Evolutionary conservation across 2,113 vertebrate species (phyloP).

Genomic region (Struthidea cinerea): DNA sequence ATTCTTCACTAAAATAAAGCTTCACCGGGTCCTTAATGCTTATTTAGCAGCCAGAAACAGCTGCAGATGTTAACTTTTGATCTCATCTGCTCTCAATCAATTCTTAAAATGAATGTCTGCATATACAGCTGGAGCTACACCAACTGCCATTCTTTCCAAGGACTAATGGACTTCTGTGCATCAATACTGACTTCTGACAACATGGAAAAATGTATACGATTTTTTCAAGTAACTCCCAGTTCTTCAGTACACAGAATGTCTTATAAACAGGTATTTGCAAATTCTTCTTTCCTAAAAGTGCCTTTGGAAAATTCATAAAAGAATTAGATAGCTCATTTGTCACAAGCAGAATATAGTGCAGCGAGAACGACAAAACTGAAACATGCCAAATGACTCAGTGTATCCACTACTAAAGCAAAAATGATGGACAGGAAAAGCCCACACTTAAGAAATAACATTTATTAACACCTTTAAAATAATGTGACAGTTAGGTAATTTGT

Average conservation of each 20-base stretch:
- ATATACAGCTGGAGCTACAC: background rate
- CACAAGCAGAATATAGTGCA: background rate
- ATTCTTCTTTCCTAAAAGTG: background rate
- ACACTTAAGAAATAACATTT: background rate
- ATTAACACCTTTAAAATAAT: background rate
- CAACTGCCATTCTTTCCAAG: background rate
- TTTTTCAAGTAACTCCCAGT: background rate
- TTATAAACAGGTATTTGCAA: background rate
- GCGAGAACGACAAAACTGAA: background rate
- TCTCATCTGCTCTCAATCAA: constrained; percentile 48
- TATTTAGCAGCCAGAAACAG: constrained; percentile 27
- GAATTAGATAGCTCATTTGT: background rate
- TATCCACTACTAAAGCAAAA: background rate
- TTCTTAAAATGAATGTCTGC: background rate
- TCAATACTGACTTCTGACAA: background rate
- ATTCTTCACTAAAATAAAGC: background rate
- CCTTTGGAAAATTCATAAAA: background rate
- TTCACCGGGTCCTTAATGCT: background rate
- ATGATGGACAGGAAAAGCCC: background rate
- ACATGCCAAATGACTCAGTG: background rate
- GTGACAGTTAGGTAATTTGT: background rate
- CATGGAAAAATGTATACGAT: background rate
- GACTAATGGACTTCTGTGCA: background rate
- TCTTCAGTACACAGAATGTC: background rate
- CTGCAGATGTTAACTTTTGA: constrained; percentile 40